These are phyloP conservation scores for Spondyliosoma cantharus DNA, from an alignment of 2,797 vertebrate species.

Conservation along the genomic window DNA sequence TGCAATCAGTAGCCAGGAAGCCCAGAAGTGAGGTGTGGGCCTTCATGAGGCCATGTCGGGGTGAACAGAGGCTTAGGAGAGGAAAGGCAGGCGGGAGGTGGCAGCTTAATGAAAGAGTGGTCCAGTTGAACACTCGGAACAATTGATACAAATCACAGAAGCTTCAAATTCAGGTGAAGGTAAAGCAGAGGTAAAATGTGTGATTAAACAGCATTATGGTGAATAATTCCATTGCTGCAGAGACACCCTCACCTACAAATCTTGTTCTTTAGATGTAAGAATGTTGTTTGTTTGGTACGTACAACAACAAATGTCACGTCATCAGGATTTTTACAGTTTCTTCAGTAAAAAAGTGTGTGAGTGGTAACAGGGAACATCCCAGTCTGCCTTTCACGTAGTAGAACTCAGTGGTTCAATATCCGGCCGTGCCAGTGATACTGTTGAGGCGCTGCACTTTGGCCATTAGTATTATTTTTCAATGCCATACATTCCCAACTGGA, in stretches of 20 bases:
- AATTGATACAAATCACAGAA: neutral
- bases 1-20: constrained; percentile 77
- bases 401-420: constrained; percentile 62
- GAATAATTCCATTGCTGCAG: no score
- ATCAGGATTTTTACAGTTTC: no score
- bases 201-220: no score
- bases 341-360: neutral
- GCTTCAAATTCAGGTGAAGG: no score
- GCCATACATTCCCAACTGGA: constrained; percentile 16
- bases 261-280: neutral
- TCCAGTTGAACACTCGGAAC: constrained; percentile 3
- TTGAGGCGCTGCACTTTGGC: constrained; percentile 39
- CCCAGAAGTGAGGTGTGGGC: constrained; percentile 64
- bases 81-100: constrained; percentile 20
- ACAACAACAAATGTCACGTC: no score
- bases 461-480: constrained; percentile 51
- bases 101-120: neutral
- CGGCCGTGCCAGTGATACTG: constrained; percentile 48
- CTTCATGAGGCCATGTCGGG: constrained; percentile 54
- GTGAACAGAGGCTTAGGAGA: constrained; percentile 51
- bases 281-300: no score
- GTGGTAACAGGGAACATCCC: constrained; percentile 39
- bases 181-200: no score
- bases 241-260: neutral
- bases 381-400: constrained; percentile 59